A percentile compares a stretch with the other conserved stretches of the same genome.
These are phyloP conservation scores for Acanthisitta chloris DNA, from an alignment of 2,113 vertebrate genomes.

Conservation along the genomic window DNA sequence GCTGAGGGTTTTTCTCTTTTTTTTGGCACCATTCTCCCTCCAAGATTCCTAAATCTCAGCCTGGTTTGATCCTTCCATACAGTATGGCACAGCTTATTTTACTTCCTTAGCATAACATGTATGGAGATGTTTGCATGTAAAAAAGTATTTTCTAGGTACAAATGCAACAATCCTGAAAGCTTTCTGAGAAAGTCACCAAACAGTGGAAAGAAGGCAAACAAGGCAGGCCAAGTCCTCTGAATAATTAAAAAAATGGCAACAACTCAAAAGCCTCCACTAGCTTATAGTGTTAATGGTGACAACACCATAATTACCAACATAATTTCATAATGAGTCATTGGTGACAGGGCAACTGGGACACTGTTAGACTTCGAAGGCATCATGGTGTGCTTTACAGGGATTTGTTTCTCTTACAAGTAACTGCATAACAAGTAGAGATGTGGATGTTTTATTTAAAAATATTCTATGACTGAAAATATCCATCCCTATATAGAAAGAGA, in stretches of 20 bases:
- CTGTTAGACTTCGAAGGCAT: background rate
- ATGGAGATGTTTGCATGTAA: too few relatives aligned
- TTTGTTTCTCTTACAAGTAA: background rate
- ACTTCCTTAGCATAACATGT: background rate
- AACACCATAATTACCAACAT: background rate
- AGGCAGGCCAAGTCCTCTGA: background rate
- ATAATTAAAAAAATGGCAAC: background rate
- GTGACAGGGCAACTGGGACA: background rate
- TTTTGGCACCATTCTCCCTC: background rate
- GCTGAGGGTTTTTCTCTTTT: background rate
- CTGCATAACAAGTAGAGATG: background rate
- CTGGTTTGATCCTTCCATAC: background rate
- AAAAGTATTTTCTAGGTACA: background rate
- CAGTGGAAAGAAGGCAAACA: background rate
- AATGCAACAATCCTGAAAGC: background rate
- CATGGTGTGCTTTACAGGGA: background rate
- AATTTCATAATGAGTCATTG: background rate
- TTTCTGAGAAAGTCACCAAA: background rate
- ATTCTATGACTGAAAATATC: background rate
- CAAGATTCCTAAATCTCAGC: background rate
- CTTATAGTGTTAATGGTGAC: background rate
- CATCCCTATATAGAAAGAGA: background rate
- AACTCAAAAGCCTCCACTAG: background rate
- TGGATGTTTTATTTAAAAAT: background rate
- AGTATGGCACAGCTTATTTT: background rate